Evolutionary conservation across 2,113 vertebrate species (phyloP).

Genomic region (Psilopogon haemacephalus): DNA sequence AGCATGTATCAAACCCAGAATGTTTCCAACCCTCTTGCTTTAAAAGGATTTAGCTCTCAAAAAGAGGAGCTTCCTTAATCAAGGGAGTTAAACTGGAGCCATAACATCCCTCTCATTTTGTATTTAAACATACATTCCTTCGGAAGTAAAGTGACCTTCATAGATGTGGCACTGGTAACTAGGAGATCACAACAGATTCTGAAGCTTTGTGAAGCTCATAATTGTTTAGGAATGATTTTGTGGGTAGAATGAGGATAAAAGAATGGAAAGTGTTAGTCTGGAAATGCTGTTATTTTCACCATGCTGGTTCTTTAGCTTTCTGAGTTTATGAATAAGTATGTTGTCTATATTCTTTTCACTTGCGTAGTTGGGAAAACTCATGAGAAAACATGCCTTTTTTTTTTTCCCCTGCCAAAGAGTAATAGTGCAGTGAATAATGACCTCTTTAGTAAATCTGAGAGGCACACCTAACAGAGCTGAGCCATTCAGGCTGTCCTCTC

Average conservation of each 20-base stretch:
- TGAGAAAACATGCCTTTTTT: neutral
- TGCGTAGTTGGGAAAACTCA: neutral
- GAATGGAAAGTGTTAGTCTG: neutral
- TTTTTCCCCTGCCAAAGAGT: neutral
- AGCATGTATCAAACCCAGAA: neutral
- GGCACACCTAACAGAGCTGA: neutral
- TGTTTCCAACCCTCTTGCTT: neutral
- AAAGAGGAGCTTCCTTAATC: neutral
- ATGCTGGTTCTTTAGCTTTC: neutral
- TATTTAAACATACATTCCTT: neutral
- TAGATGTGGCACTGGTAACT: neutral
- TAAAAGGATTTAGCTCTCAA: neutral
- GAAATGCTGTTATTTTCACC: neutral
- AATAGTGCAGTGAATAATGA: neutral
- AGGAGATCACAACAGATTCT: neutral
- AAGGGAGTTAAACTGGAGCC: neutral
- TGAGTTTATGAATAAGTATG: neutral
- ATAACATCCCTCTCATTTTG: neutral
- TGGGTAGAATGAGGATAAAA: neutral
- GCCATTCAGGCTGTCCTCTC: neutral
- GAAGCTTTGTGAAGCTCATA: neutral
- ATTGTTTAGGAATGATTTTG: neutral
- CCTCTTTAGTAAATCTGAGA: neutral
- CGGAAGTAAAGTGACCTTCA: neutral
- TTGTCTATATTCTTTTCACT: neutral